Conservation (phyloP, 2,888 invertebrate genomes). For the Meandrusa payeni region DNA sequence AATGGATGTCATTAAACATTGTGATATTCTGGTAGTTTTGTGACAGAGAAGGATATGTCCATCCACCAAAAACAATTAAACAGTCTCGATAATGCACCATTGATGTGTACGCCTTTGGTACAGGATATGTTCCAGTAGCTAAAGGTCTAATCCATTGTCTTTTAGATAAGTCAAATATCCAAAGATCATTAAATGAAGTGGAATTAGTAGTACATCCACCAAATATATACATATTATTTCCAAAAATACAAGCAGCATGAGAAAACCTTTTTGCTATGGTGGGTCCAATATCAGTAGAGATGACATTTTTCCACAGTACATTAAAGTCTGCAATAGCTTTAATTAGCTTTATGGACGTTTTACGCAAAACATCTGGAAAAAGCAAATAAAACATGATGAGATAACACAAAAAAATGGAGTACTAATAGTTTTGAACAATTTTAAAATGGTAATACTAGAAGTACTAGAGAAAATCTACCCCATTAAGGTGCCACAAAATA, state of each 20-base stretch:
- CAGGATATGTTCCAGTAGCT: slow-evolving; percentile 93
- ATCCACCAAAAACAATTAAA: slow-evolving; percentile 95
- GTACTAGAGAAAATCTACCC: too few relatives aligned
- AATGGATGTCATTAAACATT: slow-evolving; percentile 95
- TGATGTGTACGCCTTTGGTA: slow-evolving; percentile 96
- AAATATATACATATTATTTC: slow-evolving; percentile 95
- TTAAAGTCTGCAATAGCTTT: slow-evolving; percentile 89
- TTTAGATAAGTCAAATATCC: slow-evolving; percentile 94
- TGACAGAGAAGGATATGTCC: slow-evolving; percentile 94
- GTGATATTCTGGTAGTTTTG: slow-evolving; percentile 92
- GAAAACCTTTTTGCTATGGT: slow-evolving; percentile 96
- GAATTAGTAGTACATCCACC: slow-evolving; percentile 97
- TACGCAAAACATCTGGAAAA: slow-evolving; percentile 88
- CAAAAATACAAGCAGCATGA: slow-evolving; percentile 92
- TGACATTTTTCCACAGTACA: slow-evolving; percentile 86
- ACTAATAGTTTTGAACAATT: too few relatives aligned
- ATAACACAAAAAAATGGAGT: too few relatives aligned
- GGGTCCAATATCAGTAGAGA: slow-evolving; percentile 81
- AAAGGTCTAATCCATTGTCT: slow-evolving; percentile 92
- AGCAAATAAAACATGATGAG: slow-evolving; percentile 29
- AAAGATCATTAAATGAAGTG: slow-evolving; percentile 98
- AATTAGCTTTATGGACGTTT: slow-evolving; percentile 86
- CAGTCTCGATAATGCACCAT: slow-evolving; percentile 93
- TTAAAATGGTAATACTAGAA: too few relatives aligned
- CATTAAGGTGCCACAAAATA: too few relatives aligned